Evolutionary conservation across 2,888 invertebrate genomes (phyloP).

Genomic region (Dryocosmus kuriphilus): DNA sequence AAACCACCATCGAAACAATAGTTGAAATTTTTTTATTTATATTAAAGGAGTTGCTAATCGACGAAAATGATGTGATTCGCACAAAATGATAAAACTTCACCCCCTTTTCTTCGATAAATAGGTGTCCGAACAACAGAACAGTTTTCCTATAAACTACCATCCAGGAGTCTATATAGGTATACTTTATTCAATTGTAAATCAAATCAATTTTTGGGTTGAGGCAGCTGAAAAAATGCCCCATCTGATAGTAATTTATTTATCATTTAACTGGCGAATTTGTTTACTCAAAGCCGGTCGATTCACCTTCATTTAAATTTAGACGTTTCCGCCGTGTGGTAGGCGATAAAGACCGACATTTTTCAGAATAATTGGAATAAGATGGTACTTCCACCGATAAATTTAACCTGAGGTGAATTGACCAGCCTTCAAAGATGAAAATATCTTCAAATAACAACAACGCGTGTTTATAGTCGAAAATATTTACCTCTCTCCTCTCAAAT

Average conservation of each 20-base stretch:
- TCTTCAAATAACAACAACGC: not conserved
- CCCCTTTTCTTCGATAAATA: no score
- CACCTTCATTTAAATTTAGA: slow-evolving; percentile 24
- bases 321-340: not conserved
- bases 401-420: not conserved
- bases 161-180: no score
- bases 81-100: no score
- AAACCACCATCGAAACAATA: no score
- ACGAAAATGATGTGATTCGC: no score
- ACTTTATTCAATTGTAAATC: no score
- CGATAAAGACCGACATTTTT: not conserved
- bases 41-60: no score
- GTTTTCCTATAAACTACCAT: no score
- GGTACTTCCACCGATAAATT: not conserved
- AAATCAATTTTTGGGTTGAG: no score
- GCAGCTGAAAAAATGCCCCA: no score
- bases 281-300: not conserved
- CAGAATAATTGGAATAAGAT: slow-evolving; percentile 14
- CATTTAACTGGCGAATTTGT: not conserved
- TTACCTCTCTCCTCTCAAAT: not conserved
- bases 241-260: not conserved
- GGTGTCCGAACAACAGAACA: no score
- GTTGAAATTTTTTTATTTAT: no score
- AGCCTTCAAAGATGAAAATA: not conserved
- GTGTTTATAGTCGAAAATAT: not conserved